A percentile compares a stretch with the other conserved stretches of the same genome.
Evolutionary conservation across 2,888 invertebrate genomes (phyloP).

Genomic region (Callosobruchus maculatus): DNA sequence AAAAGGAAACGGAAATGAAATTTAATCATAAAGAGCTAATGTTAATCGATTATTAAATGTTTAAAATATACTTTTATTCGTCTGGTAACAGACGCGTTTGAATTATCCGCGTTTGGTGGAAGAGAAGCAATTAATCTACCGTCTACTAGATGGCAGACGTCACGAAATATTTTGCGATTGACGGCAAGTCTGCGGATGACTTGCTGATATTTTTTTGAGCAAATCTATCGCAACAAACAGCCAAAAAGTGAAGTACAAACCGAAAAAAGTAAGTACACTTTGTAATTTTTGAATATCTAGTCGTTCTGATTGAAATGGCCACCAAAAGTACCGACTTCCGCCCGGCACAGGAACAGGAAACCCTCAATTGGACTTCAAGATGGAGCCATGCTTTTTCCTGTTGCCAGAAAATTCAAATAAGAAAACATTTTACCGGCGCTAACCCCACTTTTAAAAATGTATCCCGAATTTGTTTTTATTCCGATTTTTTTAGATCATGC

Average conservation of each 20-base stretch:
- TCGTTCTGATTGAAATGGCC: slow-evolving; percentile 18
- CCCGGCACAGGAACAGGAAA: slow-evolving; percentile 62
- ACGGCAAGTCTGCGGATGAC: background rate
- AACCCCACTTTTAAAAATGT: slow-evolving; percentile 20
- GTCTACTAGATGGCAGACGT: background rate
- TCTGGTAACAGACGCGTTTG: too few relatives aligned
- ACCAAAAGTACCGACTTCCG: slow-evolving; percentile 43
- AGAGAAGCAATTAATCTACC: too few relatives aligned
- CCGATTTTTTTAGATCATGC: slow-evolving; percentile 33
- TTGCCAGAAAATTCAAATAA: slow-evolving; percentile 30
- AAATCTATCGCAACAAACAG: background rate
- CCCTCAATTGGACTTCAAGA: slow-evolving; percentile 46
- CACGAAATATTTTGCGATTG: background rate
- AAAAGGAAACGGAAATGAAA: too few relatives aligned
- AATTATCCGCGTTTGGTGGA: background rate
- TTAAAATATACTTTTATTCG: too few relatives aligned
- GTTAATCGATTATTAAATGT: too few relatives aligned
- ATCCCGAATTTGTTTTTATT: slow-evolving; percentile 7
- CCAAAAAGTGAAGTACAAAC: background rate
- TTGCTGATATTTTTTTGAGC: background rate
- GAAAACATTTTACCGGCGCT: slow-evolving; percentile 17
- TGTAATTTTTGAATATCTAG: background rate
- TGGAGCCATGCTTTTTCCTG: slow-evolving; percentile 51
- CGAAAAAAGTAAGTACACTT: background rate
- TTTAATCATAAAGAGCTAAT: too few relatives aligned